These are phyloP conservation scores for Orientallactaga sibirica DNA, from an alignment of 2,797 vertebrate genomes.

Conservation along the genomic window DNA sequence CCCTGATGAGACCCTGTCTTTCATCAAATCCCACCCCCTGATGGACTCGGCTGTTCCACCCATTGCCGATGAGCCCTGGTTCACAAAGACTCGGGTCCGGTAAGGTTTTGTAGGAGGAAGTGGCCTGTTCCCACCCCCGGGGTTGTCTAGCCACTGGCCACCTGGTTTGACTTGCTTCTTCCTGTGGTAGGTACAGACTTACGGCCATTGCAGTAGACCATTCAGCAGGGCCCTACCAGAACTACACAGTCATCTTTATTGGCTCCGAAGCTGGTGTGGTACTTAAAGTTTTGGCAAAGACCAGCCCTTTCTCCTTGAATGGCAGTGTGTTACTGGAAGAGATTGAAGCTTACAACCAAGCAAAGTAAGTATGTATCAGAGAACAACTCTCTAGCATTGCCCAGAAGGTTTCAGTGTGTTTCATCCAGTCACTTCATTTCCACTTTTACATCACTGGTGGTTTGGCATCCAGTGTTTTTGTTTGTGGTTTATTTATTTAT, in stretches of 20 bases:
- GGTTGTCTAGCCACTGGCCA: fast-evolving
- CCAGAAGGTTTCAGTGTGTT: constrained; percentile 33
- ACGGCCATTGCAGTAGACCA: constrained; percentile 96
- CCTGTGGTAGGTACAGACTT: constrained; percentile 93
- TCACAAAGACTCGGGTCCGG: constrained; percentile 99
- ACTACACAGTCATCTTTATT: constrained; percentile 98
- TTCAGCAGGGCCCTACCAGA: constrained; percentile 95
- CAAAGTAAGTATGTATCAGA: constrained; percentile 92
- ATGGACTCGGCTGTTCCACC: constrained; percentile 98
- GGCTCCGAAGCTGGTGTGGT: constrained; percentile 97
- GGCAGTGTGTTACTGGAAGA: constrained; percentile 98
- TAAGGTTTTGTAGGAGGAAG: constrained; percentile 74
- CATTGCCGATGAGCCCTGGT: constrained; percentile 97
- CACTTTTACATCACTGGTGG: constrained; percentile 59
- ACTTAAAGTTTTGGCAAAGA: constrained; percentile 98
- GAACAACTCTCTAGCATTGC: constrained; percentile 38
- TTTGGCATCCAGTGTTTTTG: constrained; percentile 16
- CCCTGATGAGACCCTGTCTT: constrained; percentile 97
- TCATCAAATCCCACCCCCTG: constrained; percentile 99
- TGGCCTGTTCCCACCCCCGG: fast-evolving
- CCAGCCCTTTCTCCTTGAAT: constrained; percentile 92
- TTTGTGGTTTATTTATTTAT: background rate
- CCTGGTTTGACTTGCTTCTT: background rate
- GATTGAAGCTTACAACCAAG: constrained; percentile 97
- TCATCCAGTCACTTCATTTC: constrained; percentile 66